A percentile compares a stretch with the other conserved stretches of the same genome.
phyloP scores from a whole-genome alignment of 2,888 invertebrate genomes.

The Listrodromus nycthemerus region DNA sequence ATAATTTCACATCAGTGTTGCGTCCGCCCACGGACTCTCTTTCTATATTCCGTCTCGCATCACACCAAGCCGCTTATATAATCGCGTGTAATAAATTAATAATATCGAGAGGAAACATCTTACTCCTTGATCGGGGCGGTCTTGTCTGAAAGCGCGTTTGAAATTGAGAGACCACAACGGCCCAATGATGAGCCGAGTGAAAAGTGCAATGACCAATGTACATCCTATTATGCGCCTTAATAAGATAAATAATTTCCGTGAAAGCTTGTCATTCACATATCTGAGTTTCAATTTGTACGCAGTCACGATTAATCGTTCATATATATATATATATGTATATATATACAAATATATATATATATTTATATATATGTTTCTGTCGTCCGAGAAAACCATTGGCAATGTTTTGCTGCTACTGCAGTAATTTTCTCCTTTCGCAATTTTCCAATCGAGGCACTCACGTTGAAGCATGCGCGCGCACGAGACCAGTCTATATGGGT shows the following conservation, averaged over 20 bases:
- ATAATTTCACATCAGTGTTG: constrained; percentile 36
- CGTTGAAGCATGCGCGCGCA: neutral
- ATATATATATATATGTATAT: neutral
- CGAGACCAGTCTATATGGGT: constrained; percentile 39
- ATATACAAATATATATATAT: too few species aligned
- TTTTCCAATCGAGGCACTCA: constrained; percentile 59
- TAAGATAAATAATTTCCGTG: constrained; percentile 62
- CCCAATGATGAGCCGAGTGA: neutral
- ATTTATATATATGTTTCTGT: constrained; percentile 15
- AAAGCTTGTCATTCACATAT: constrained; percentile 60
- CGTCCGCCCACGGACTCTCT: neutral
- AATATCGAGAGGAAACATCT: neutral
- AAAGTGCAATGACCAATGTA: constrained; percentile 41
- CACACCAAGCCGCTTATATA: constrained; percentile 6
- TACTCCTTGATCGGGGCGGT: neutral
- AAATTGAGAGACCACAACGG: neutral
- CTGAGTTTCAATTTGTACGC: constrained; percentile 38
- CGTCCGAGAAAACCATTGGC: constrained; percentile 44
- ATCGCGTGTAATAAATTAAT: neutral
- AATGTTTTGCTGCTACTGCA: constrained; percentile 38
- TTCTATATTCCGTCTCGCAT: constrained; percentile 17
- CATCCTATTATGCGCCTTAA: constrained; percentile 43
- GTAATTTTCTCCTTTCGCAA: constrained; percentile 68
- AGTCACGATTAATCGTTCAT: constrained; percentile 16
- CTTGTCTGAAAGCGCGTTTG: neutral